Base-by-base conservation (phyloP, 2,797 vertebrate species). In the Erethizon dorsatum region DNA sequence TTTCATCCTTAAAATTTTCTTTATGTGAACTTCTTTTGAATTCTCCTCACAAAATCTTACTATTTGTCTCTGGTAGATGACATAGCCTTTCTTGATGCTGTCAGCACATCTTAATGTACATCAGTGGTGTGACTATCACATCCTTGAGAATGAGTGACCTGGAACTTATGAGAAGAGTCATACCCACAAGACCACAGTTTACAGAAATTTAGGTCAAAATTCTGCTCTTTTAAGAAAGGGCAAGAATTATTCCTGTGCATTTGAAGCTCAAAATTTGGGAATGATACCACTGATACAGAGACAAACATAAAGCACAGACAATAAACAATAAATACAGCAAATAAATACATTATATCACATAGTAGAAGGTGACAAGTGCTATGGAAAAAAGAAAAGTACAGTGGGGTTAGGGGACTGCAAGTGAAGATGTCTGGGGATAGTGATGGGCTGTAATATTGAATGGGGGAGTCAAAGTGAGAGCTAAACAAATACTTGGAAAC, bases 201-300 rank as follows among this genome's bases (percentile, higher is more conserved):
- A 8, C 10, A 61, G 63, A 80, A 78, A 79, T 80, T 73, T 52
- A 56, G 50, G n/a, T 90, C 47, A 88, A 90, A 85, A 94, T 83
- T 54, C 5, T 54, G 41, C 33, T 52, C 12, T 47, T 13, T 41
- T 18, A 67, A n/a, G 41, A 83, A 67, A 65, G 37, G 31, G 67
- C 11, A 78, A 31, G 77, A 71, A 45, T 57, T 10, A 50, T n/a
- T 61, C 22, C 20, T 65, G 22, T 2, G 0, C 9, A 52, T 45
- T 59, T 2, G 24, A 26, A 24, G 22, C 6, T 79, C 52, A 56
- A 37, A 71, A 33, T 82, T 82, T 78, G 15, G 50, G 22, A 31
- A n/a, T 63, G 26, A 18, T 28, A 45, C 2, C 24, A 3, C 24
- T 12, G 33, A 78, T 24, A 2, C 28, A 47, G 54, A 82, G n/a